These are phyloP conservation scores for Amphiprion percula DNA, from an alignment of 2,113 vertebrate genomes.

Conservation along the genomic window DNA sequence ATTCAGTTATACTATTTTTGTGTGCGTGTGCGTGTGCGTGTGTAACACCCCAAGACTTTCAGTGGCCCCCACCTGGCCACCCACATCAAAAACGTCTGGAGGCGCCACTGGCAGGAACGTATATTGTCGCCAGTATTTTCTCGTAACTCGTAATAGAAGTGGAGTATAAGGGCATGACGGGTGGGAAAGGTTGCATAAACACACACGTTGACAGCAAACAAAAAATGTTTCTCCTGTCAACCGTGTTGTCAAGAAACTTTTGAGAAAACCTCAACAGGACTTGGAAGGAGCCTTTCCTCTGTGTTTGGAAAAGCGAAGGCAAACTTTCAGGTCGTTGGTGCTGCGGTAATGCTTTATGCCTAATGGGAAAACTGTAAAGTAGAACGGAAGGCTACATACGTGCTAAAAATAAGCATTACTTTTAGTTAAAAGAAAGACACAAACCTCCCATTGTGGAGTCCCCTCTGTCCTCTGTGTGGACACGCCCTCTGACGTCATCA, in stretches of 20 bases:
- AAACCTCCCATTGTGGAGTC: conserved; percentile 82
- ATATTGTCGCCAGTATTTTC: neutral
- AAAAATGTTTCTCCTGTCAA: neutral
- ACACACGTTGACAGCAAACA: neutral
- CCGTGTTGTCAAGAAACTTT: conserved; percentile 49
- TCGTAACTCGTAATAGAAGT: neutral
- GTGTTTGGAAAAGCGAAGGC: conserved; percentile 13
- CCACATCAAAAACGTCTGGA: too few species aligned
- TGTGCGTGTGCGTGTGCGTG: too few species aligned
- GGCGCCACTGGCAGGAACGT: too few species aligned
- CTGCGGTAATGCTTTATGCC: neutral
- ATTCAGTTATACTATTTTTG: too few species aligned
- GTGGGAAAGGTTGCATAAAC: neutral
- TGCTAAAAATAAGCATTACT: neutral
- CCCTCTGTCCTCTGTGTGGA: conserved; percentile 67
- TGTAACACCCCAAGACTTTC: too few species aligned
- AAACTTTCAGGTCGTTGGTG: neutral
- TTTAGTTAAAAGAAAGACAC: conserved; percentile 55
- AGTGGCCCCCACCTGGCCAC: too few species aligned
- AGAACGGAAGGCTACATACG: neutral
- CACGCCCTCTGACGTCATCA: conserved; percentile 72
- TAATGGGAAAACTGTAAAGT: fast-evolving
- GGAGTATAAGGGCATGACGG: neutral
- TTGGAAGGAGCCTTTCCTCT: conserved; percentile 1
- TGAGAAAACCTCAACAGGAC: conserved; percentile 11